These are phyloP conservation scores for Sebastes glaucus DNA, from an alignment of 2,797 vertebrate species.

Conservation along the genomic window DNA sequence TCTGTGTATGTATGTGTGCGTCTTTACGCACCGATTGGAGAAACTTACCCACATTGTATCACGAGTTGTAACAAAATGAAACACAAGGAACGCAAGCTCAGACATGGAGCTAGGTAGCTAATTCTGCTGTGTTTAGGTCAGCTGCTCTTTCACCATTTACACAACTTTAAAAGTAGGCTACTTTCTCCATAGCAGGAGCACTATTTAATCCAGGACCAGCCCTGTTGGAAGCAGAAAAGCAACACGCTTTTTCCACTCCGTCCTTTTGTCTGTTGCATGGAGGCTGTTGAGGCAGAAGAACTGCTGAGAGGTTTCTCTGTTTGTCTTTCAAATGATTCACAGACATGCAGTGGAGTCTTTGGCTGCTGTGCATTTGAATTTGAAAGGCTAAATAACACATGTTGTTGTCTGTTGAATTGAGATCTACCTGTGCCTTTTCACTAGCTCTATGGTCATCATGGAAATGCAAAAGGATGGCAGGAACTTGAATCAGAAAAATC, in stretches of 20 bases:
- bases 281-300: background rate
- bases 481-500: conserved; percentile 1
- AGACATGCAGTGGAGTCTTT: background rate
- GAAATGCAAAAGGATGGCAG: conserved; percentile 13
- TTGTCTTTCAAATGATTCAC: conserved; percentile 8
- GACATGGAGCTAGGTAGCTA: conserved; percentile 28
- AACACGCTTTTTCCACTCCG: conserved; percentile 26
- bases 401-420: background rate
- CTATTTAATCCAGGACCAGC: background rate
- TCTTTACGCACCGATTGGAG: background rate
- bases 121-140: conserved; percentile 19
- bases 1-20: background rate
- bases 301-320: conserved; percentile 13
- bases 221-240: conserved; percentile 9
- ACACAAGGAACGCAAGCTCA: conserved; percentile 20
- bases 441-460: background rate
- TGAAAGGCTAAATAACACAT: background rate
- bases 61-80: background rate
- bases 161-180: conserved; percentile 50
- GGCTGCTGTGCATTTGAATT: background rate
- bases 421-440: background rate
- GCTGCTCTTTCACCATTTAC: background rate
- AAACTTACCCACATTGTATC: conserved; percentile 28
- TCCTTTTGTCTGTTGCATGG: conserved; percentile 60
- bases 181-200: background rate